Evolutionary conservation across 2,797 vertebrate species (phyloP), one percentile per base, ranked within the genome.

Genomic region (Tauraco hartlaubi): DNA sequence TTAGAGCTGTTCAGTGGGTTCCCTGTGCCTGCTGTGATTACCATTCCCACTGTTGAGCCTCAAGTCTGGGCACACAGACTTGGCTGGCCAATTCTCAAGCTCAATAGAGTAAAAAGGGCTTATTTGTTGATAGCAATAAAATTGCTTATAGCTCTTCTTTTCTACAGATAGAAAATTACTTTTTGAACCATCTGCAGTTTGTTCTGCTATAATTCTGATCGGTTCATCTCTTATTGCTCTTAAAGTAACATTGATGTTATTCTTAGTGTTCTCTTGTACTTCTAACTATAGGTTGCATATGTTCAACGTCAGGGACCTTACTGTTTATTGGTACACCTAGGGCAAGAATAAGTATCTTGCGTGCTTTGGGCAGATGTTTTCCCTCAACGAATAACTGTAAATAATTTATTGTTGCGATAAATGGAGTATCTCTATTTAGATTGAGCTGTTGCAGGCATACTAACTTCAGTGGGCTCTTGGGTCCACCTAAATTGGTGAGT

Each of bases 331-430:
- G 39, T 74, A 2, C 26, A 37, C 67, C 33, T 28, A 29, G 41
- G 52, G 71, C 48, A 55, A 26, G 41, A 67, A 2, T 46, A 61
- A 79, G 25, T 68, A 12, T 16, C 28, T 76, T 54, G 9, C 4
- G 6, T 85, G 82, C 58, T 89, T 54, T 77, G 78, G 49, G 64
- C 56, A 83, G 86, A 9, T 21, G 0, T 29, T 79, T 63, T 67
- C 37, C 31, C 28, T 74, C 63, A 31, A 9, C 1, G 4, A 77
- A 43, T 76, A 81, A 14, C 54, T 66, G 48, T 88, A 64, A 95
- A 88, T 94, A 62, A 90, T 92, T 79, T 77, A 93, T 68, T 29
- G 26, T 10, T 62, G 43, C 51, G 55, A 13, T 51, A 64, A 71
- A 51, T 39, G 48, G 81, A 68, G 7, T 35, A 39, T 56, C n/a